Evolutionary conservation across 1,140 invertebrate genomes (phyloP), one percentile per base, ranked within the genome.

Genomic region (Lycorma delicatula): DNA sequence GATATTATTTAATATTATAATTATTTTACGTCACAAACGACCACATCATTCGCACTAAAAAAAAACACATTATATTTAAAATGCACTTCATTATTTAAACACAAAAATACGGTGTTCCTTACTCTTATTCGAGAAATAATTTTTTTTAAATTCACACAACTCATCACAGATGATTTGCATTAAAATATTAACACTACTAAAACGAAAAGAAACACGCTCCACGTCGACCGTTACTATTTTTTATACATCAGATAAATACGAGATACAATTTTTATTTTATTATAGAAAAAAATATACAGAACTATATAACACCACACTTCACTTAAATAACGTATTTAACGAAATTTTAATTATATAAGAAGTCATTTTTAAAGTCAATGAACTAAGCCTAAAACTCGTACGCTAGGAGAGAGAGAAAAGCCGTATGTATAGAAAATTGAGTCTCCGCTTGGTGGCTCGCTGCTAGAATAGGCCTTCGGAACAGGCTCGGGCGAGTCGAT

Each of bases 401-500:
- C 54, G 12, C 23, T 13, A 47, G 11, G 22, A 29, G 22, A 29
- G 34, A 20, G 41, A 29, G 23, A 41, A 38, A 54, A 36, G 26
- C 36, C 26, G 12, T 29, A 27, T 41, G 41, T 46, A 23, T 55
- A 20, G 26, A 26, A 46, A 23, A 46, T 47, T 56, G 20, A 28
- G 44, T 44, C 44, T 47, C 23, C 54, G 34, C 49, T 51, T 47
- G 44, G 36, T 47, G 23, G 54, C 41, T 47, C 26, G 54, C 38
- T n/a, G 44, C 54, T 44, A 56, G 54, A 51, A 56, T 56, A 56
- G 54, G 54, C 54, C 44, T 46, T 44, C 23, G 6, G 23, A 44
- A 44, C 41, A 44, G 41, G 54, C 41, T 56, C 28, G 54, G 54
- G 27, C 54, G 38, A 56, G 38, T 56, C 54, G 38, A 56, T 56